Evolutionary conservation across 2,113 vertebrate species (phyloP), one percentile per base, ranked within the genome.

Genomic region (Ammodytes dubius): DNA sequence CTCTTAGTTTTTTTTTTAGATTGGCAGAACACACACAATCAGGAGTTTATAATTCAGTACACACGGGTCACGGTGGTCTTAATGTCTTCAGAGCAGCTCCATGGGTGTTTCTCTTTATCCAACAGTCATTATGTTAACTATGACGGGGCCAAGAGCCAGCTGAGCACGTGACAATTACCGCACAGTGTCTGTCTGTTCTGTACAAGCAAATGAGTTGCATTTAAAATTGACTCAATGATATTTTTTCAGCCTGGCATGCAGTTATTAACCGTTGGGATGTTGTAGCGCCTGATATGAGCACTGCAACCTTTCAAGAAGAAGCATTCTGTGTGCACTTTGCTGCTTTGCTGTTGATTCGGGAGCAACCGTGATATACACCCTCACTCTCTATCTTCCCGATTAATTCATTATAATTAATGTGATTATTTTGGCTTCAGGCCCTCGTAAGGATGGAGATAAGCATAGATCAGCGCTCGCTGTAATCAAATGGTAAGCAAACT

Each of bases 151-250:
- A 64, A 73, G 59, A 49, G 61, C 70, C 70, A 11, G 58, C 63
- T 7, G 71, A 72, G 77, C 53, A 74, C 74, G 58, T 65, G 74
- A 47, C 77, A 79, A 73, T 82, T 78, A 81, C 10, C 27, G 70
- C 70, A 74, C 60, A 77, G 63, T 54, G 52, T 70, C 54, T 47
- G 15, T 53, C 68, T 84, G 47, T 57, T 81, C 72, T 67, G 46
- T 27, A 27, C 56, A 46, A 54, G 70, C 66, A 57, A 84, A 87
- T 27, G n/a, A 77, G 64, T 39, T 46, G 63, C 59, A 63, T 86
- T 83, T 59, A 69, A 84, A 85, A 87, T 12, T 57, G 71, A 61
- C 45, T 77, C 53, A 81, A 69, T 86, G 74, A 83, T 58, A 83
- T 58, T 52, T 68, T 52, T 35, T 46, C 46, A 14, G 57, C 50